Conservation (phyloP, 1,140 invertebrate species). For the Oreohelix idahoensis region DNA sequence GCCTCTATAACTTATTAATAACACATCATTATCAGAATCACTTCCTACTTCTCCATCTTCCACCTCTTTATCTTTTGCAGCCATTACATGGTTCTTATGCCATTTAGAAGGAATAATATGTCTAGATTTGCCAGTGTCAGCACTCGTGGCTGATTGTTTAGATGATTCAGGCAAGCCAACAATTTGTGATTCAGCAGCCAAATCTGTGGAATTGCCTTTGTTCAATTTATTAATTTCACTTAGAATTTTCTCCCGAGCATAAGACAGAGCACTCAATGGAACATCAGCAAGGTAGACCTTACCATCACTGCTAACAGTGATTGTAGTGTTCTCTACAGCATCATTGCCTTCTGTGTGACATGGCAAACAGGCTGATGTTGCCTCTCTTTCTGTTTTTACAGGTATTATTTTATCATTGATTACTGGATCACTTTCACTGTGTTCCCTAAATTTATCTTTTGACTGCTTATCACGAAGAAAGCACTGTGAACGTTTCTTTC, state of each 20-base stretch:
- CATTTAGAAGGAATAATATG: background rate
- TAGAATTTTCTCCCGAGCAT: conserved; percentile 21
- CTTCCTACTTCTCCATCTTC: background rate
- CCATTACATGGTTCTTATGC: background rate
- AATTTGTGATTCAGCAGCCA: background rate
- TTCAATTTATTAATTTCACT: conserved; percentile 8
- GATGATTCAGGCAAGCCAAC: background rate
- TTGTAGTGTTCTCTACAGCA: background rate
- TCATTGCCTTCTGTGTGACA: background rate
- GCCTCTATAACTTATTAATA: too few species aligned
- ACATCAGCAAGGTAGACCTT: conserved; percentile 26
- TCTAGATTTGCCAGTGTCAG: background rate
- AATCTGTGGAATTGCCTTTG: background rate
- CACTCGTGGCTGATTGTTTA: background rate
- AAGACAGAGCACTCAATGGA: conserved; percentile 3
- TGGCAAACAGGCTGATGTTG: background rate
- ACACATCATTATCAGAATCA: background rate
- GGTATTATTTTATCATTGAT: background rate
- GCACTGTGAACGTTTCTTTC: background rate
- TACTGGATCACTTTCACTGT: background rate
- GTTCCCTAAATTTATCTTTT: background rate
- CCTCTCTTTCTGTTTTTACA: background rate
- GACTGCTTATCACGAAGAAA: background rate
- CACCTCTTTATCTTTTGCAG: background rate
- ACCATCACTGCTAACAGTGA: background rate